Evolutionary conservation across 1,140 invertebrate species (phyloP), one percentile per base, ranked within the genome.

Genomic region (Limonius californicus): DNA sequence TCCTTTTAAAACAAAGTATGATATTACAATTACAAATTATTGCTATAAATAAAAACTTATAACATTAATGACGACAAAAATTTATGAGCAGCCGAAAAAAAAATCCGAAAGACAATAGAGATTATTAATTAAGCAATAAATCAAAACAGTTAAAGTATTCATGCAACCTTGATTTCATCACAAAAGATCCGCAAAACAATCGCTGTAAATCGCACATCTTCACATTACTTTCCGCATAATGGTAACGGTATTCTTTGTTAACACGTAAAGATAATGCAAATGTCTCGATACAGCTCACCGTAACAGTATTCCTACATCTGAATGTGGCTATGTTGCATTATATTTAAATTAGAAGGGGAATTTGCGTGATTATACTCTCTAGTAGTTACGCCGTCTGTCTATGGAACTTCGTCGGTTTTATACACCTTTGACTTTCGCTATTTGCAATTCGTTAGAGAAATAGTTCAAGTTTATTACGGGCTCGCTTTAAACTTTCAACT

Each of bases 191-290:
- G 23, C 9, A 27, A 39, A 39, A 14, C n/a, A 39, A 39, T 12
- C 8, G 35, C n/a, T 39, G 7, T 39, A 39, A 39, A 39, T 39
- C n/a, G 11, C 35, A 9, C n/a, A 39, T 39, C 35, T 39, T 39
- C n/a, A 12, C 8, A 39, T 14, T 39, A 39, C n/a, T 39, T 39
- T 39, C 35, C 11, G 11, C 1, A 39, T 39, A 39, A 9, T 39
- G n/a, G 35, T 50, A 50, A 50, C 45, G 16, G 45, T 50, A 19
- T 19, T 21, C 45, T 18, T 18, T 50, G 45, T 50, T 50, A 50
- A 50, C 15, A 19, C 45, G 45, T 50, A 50, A 50, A 50, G 14
- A 42, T 27, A 18, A 53, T 60, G 59, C 45, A 60, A 54, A 60
- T 53, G n/a, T 47, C 32, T 53, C n/a, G 45, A 47, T 47, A 47